These are phyloP conservation scores for Clarias fuscus DNA, from an alignment of 2,797 vertebrate genomes.

Conservation along the genomic window DNA sequence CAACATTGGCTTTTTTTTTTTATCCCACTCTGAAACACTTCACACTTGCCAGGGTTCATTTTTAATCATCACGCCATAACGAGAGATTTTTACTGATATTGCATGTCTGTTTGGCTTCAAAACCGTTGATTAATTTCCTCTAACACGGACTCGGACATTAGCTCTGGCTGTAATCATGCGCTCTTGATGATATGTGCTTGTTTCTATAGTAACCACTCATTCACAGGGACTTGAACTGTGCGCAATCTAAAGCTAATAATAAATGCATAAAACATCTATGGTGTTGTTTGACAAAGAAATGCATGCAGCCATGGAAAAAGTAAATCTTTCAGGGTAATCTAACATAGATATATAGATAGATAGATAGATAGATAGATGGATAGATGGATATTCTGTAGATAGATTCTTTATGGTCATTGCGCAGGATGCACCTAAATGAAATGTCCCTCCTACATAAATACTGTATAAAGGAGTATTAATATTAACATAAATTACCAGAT, in stretches of 20 bases:
- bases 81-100: not conserved
- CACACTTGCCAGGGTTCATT: not conserved
- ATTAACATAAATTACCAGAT: too few relatives aligned
- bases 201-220: constrained; percentile 18
- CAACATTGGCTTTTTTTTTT: too few relatives aligned
- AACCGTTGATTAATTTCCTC: not conserved
- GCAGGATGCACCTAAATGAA: too few relatives aligned
- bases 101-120: not conserved
- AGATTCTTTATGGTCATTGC: too few relatives aligned
- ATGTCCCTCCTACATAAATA: too few relatives aligned
- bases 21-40: not conserved
- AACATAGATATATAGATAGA: too few relatives aligned
- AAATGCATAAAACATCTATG: too few relatives aligned
- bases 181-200: too few relatives aligned
- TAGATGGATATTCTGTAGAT: too few relatives aligned
- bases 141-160: too few relatives aligned
- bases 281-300: not conserved
- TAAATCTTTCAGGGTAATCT: not conserved
- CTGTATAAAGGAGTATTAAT: too few relatives aligned
- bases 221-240: not conserved
- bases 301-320: not conserved
- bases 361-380: too few relatives aligned
- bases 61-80: not conserved
- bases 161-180: not conserved
- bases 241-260: not conserved